Evolutionary conservation across 2,113 vertebrate genomes (phyloP).

Genomic region (Lampris megalopsis): DNA sequence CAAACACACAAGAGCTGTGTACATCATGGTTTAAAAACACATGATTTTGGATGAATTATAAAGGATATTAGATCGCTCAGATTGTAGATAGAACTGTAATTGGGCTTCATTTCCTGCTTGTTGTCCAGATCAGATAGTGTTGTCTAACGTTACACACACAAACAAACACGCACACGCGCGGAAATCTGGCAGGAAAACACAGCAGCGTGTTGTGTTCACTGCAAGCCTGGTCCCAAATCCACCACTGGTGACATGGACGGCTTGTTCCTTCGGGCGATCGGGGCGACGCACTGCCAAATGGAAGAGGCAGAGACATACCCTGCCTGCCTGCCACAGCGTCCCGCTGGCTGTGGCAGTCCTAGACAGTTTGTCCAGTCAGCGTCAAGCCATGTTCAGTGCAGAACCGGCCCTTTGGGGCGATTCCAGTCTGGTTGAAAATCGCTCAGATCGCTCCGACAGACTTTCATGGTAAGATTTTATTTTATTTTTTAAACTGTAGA

Average conservation of each 20-base stretch:
- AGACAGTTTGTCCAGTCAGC: no score
- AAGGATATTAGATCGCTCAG: constrained; percentile 16
- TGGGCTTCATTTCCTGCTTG: constrained; percentile 47
- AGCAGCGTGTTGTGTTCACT: constrained; percentile 50
- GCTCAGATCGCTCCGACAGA: no score
- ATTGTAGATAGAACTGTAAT: constrained; percentile 36
- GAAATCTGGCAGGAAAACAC: constrained; percentile 56
- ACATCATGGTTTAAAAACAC: constrained; percentile 35
- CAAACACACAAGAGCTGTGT: constrained; percentile 30
- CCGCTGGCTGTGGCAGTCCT: no score
- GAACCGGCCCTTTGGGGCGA: no score
- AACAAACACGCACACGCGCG: constrained; percentile 10
- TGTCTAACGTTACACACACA: constrained; percentile 44
- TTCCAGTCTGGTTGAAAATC: no score
- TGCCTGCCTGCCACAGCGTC: no score
- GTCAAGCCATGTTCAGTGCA: no score
- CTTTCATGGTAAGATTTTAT: no score
- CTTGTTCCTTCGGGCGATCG: no score
- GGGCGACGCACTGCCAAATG: no score
- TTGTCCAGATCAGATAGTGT: constrained; percentile 63
- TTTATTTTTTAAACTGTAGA: no score
- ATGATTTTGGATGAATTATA: constrained; percentile 29
- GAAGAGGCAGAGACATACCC: no score
- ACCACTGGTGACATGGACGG: constrained; percentile 8
- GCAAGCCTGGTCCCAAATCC: constrained; percentile 33